phyloP scores from a whole-genome alignment of 2,113 vertebrate species.

The Nicator chloris region DNA sequence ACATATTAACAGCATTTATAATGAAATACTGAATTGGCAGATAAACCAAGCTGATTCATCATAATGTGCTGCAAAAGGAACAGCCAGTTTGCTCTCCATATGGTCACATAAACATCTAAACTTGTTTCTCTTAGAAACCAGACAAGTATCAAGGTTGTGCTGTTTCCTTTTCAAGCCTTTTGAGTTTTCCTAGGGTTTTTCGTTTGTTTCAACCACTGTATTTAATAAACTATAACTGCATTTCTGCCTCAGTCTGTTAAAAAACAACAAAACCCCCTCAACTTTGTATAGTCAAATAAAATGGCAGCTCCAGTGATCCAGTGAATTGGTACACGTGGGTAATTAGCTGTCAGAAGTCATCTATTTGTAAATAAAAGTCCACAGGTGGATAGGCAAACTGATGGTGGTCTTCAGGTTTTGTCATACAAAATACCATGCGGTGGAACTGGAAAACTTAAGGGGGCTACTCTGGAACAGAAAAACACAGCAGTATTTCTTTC shows the following conservation, averaged over 20 bases:
- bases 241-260: not conserved
- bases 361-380: not conserved
- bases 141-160: not conserved
- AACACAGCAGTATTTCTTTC: not conserved
- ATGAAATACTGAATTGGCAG: not conserved
- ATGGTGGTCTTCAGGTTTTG: not conserved
- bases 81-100: not conserved
- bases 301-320: not conserved
- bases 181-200: not conserved
- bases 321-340: not conserved
- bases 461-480: not conserved
- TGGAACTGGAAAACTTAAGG: not conserved
- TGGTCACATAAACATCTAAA: not conserved
- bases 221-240: not conserved
- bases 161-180: not conserved
- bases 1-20: not conserved
- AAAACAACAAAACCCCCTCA: not conserved
- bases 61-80: not conserved
- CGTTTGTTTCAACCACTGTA: not conserved
- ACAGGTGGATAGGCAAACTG: not conserved
- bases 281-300: not conserved
- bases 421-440: not conserved
- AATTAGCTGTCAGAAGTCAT: not conserved
- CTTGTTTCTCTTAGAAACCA: not conserved
- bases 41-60: not conserved